Conservation (phyloP, 2,113 vertebrate genomes). For the Antigone vipio region DNA sequence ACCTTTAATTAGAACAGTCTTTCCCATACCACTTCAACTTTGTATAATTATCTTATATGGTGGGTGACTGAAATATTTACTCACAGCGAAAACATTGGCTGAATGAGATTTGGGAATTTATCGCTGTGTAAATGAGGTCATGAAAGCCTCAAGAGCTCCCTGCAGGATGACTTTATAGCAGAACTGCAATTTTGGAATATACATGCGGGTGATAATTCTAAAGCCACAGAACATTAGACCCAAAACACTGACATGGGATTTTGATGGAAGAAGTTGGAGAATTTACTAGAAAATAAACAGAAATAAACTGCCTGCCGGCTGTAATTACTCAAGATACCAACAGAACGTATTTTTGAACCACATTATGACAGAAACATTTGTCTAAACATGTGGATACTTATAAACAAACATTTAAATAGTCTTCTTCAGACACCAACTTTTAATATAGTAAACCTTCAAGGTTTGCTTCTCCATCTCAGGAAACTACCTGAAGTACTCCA, state of each 20-base stretch:
- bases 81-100: background rate
- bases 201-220: background rate
- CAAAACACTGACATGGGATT: background rate
- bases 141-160: constrained; percentile 20
- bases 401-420: background rate
- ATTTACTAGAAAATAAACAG: background rate
- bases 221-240: constrained; percentile 17
- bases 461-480: background rate
- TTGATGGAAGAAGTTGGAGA: background rate
- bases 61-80: constrained; percentile 11
- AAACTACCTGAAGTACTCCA: background rate
- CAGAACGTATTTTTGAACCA: background rate
- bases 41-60: background rate
- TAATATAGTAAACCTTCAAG: background rate
- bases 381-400: background rate
- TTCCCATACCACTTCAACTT: background rate
- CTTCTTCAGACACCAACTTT: background rate
- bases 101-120: constrained; percentile 28
- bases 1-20: background rate
- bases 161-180: background rate
- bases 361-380: background rate
- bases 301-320: background rate
- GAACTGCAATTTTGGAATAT: constrained; percentile 11
- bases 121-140: background rate
- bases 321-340: background rate